A percentile compares a stretch with the other conserved stretches of the same genome.
phyloP scores from a whole-genome alignment of 2,113 vertebrate species.

The Buteo buteo region DNA sequence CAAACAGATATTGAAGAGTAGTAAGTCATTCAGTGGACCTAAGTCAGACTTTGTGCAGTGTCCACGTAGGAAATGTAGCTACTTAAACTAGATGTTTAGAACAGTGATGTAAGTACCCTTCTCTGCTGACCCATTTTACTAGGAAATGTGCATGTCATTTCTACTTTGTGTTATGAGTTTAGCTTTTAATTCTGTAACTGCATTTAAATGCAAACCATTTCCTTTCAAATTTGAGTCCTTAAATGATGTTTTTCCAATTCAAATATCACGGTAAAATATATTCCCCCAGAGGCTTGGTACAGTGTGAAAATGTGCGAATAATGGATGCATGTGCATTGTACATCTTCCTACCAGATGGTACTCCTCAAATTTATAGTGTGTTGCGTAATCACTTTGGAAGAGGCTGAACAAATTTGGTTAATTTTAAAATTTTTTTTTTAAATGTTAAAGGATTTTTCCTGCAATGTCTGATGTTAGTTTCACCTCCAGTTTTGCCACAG shows the following conservation, averaged over 20 bases:
- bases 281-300: slow-evolving; percentile 10
- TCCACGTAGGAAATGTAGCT: background rate
- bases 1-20: background rate
- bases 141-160: background rate
- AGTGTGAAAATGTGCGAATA: slow-evolving; percentile 22
- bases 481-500: background rate
- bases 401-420: background rate
- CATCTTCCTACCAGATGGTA: slow-evolving; percentile 38
- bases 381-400: slow-evolving; percentile 42
- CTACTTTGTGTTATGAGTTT: background rate
- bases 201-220: background rate
- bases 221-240: background rate
- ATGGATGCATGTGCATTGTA: slow-evolving; percentile 38
- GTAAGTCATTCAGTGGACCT: background rate
- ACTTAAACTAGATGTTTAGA: background rate
- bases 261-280: slow-evolving; percentile 31
- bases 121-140: background rate
- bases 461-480: background rate
- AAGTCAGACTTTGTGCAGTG: background rate
- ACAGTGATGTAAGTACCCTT: background rate
- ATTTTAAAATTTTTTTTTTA: slow-evolving; percentile 13
- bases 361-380: slow-evolving; percentile 15
- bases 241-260: slow-evolving; percentile 39
- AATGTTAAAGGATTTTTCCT: background rate
- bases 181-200: background rate